phyloP scores from a whole-genome alignment of 1,140 invertebrate genomes.

The Chelonus insularis region DNA sequence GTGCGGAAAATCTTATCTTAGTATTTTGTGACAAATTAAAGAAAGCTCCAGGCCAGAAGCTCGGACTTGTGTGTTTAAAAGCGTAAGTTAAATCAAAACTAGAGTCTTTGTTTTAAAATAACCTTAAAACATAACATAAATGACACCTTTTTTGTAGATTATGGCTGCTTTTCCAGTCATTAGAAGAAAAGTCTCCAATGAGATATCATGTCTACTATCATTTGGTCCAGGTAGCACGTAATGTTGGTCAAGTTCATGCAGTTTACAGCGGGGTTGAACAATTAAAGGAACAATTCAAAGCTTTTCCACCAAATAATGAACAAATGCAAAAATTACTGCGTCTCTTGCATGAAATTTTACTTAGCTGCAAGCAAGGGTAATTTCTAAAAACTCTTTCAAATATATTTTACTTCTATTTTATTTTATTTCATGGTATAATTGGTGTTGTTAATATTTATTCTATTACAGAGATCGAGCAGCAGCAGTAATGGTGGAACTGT shows the following conservation, averaged over 20 bases:
- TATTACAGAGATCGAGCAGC: constrained; percentile 81
- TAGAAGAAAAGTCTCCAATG: constrained; percentile 81
- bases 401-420: constrained; percentile 1
- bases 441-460: constrained; percentile 36
- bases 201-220: constrained; percentile 92
- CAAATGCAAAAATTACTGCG: constrained; percentile 92
- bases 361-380: constrained; percentile 72
- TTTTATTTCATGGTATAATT: too few species aligned
- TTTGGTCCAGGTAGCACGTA: constrained; percentile 83
- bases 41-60: constrained; percentile 84
- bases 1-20: constrained; percentile 87
- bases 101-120: too few species aligned
- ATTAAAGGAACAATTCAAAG: constrained; percentile 81
- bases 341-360: constrained; percentile 83
- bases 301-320: constrained; percentile 83
- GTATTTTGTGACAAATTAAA: constrained; percentile 92
- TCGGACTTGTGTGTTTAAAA: constrained; percentile 80
- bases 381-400: not conserved
- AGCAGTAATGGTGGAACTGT: constrained; percentile 94
- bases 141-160: constrained; percentile 59
- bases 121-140: too few species aligned
- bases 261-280: constrained; percentile 81
- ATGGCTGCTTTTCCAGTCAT: constrained; percentile 87
- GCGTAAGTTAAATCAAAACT: too few species aligned
- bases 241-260: constrained; percentile 80